Base-by-base conservation (phyloP, 2,113 vertebrate genomes). In the Pimephales promelas region DNA sequence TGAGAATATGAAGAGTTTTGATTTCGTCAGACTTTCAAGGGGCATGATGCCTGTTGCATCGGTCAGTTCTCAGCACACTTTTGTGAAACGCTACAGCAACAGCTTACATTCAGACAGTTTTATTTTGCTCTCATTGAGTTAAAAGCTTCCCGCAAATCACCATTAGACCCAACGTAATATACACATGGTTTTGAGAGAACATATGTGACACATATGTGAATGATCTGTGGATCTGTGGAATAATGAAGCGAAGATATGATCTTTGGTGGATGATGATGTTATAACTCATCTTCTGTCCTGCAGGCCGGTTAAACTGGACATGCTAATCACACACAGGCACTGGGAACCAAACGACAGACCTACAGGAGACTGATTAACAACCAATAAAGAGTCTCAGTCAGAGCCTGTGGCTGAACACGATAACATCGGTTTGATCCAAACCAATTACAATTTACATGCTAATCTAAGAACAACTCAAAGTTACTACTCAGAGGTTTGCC, bases 251-350 rank as follows among this genome's bases (percentile, higher is more conserved):
- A 47, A 11, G 20, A 57, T 57, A 9, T n/a, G 52, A 77, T 77
- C 74, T 77, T 16, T 16, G 36, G 22, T 14, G 68, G 36, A 10
- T 22, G 74, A 40, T 31, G 22, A 40, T 36, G 49, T 36, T 70
- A 4, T 18, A 34, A 56, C 16, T 2, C 52, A 24, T 24, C 74
- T 3, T 45, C 36, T 76, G 28, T 76, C 49, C 74, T 79, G 40
- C 82, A n/a, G 26, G 54, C 74, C 22, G 59, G 66, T 47, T 72
- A 34, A 73, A 79, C 74, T 22, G 6, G 5, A 59, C n/a, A 26
- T 64, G 47, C 31, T 92, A 93, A 94, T 93, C 85, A 90, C 90
- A 90, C 70, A 86, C 90, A 94, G 91, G 89, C 78, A 59, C 73
- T 83, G 87, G 78, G 85, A 86, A 89, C 86, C 89, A 83, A 75